Conservation (phyloP, 2,113 vertebrate genomes). For the Rhinogobius similis region DNA sequence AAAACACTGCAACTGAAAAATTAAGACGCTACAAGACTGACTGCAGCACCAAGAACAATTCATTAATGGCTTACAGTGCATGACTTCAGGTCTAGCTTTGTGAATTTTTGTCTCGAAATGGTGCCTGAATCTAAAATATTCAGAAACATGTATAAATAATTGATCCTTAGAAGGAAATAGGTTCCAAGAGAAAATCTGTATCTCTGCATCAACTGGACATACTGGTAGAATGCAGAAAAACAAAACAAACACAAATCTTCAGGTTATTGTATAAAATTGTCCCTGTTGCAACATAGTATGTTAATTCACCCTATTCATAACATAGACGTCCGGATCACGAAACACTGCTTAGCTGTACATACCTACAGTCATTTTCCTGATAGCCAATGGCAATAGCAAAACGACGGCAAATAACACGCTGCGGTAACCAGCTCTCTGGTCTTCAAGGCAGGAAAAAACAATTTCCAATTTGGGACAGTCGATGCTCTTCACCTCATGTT, state of each 20-base stretch:
- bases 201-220: conserved; percentile 44
- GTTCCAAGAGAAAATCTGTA: conserved; percentile 58
- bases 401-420: conserved; percentile 42
- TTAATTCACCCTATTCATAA: neutral
- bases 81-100: conserved; percentile 44
- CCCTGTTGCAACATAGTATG: neutral
- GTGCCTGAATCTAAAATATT: conserved; percentile 76
- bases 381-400: conserved; percentile 28
- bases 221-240: neutral
- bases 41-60: conserved; percentile 9
- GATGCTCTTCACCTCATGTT: conserved; percentile 69
- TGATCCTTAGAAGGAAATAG: conserved; percentile 70
- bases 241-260: neutral
- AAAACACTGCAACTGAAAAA: conserved; percentile 56
- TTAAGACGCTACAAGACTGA: conserved; percentile 14
- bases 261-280: neutral
- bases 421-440: conserved; percentile 33
- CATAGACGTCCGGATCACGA: neutral
- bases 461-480: conserved; percentile 57
- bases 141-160: conserved; percentile 78
- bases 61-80: conserved; percentile 15
- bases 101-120: conserved; percentile 64
- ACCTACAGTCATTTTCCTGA: conserved; percentile 67
- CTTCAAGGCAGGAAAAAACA: conserved; percentile 18
- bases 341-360: conserved; percentile 44